Base-by-base conservation (phyloP, 2,888 invertebrate species). In the Fissipunctia ypsillon region DNA sequence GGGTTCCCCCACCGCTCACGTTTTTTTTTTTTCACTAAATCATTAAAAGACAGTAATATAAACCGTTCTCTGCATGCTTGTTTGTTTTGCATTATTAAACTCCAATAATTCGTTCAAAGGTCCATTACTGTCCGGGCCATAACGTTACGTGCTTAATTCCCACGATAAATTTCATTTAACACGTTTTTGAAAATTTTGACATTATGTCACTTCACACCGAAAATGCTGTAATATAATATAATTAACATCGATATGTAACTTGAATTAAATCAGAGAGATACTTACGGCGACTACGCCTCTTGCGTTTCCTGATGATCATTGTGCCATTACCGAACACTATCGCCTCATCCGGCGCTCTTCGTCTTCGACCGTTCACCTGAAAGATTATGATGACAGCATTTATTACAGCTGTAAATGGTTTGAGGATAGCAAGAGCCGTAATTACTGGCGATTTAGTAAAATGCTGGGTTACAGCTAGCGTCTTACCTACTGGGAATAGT, bases 251-350 rank as follows among this genome's bases (percentile, higher is more conserved):
- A 16, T 4, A 60, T 9, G 22, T 45, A 35, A 22, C 25, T 54
- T 28, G 3, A 0, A 14, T 66, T 41, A 10, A 2, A 48, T n/a
- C 22, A n/a, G 3, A 43, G 3, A 9, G 2, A 19, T 63, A 93
- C 95, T 93, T 75, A 95, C 96, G 94, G 88, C 96, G 91, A 81
- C 92, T 95, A 16, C 95, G 93, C 76, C 95, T 88, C 81, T 91
- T 93, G 45, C 94, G 93, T 83, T 93, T 91, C 83, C 95, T 90
- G 73, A 94, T 90, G 54, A 95, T 80, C 0, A 94, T 95, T 0
- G 96, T 96, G 48, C 96, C 96, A 72, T 96, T 96, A 0, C 95
- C 96, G 80, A 87, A 96, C 25, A 96, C 90, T 31, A 95, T 90
- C 2, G 94, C 96, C 77, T 96, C 96, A 56, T 96, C 95, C 0